Base-by-base conservation (phyloP, 2,797 vertebrate genomes). In the Toxotes lorentzi region DNA sequence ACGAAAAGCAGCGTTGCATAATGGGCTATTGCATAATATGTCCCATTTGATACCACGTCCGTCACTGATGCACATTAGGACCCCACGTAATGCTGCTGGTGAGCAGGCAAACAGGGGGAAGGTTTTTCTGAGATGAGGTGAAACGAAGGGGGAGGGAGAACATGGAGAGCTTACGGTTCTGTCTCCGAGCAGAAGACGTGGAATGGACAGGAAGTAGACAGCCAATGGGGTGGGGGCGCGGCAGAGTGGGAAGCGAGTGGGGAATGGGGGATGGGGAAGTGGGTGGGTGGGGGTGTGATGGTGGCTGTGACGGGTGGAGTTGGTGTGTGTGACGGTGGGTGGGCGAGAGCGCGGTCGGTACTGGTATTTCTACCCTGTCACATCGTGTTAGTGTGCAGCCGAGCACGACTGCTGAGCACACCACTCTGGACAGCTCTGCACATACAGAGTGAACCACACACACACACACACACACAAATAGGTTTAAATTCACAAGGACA, bases 341-440 rank as follows among this genome's bases (percentile, higher is more conserved):
- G 93, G 90, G 93, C 88, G 56, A 90, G 88, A 90, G 86, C 78
- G 69, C 47, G 91, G 86, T 79, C 60, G 83, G 90, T 87, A 74
- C 92, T 93, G 93, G 92, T 93, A 93, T 94, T 94, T 94, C 92
- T 93, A 87, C 85, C 89, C 91, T 94, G 94, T 94, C 94, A 94
- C 92, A 94, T 94, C 73, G 80, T 54, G 91, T 95, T 94, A 95
- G 93, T 86, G 92, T 90, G 90, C 92, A 93, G 82, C 88, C 70
- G 70, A 92, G 91, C 91, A 88, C 82, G 79, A 92, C 90, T 92
- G 89, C 92, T 90, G 92, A 93, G 89, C 89, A 78, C 90, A 92
- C 89, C 85, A 89, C 89, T 86, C 80, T 78, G 91, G 89, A 93
- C 89, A 92, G 89, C 82, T 88, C 86, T 75, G 79, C 79, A 69